Evolutionary conservation across 2,888 invertebrate genomes (phyloP).

Genomic region (Pseudeuparius sepicola): DNA sequence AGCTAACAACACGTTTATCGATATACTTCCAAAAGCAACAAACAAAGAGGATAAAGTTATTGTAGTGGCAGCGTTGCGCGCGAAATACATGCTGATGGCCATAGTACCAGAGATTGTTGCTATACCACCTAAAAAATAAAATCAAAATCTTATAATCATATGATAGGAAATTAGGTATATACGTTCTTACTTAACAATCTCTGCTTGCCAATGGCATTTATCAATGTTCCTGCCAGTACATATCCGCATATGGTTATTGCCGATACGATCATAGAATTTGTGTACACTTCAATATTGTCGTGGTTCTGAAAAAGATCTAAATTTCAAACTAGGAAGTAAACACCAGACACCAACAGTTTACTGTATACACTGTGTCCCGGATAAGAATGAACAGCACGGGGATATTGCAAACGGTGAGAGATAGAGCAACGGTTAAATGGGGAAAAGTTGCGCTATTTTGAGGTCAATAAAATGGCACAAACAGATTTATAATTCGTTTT

Average conservation of each 20-base stretch:
- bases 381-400: too few species aligned
- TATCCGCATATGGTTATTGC: slow-evolving; percentile 19
- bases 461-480: too few species aligned
- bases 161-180: background rate
- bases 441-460: too few species aligned
- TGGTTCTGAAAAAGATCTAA: slow-evolving; percentile 22
- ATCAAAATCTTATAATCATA: too few species aligned
- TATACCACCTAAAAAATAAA: slow-evolving; percentile 9
- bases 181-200: slow-evolving; percentile 20
- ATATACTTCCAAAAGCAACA: slow-evolving; percentile 45
- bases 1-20: slow-evolving; percentile 51
- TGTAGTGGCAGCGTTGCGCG: slow-evolving; percentile 39
- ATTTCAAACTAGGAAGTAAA: too few species aligned
- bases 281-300: slow-evolving; percentile 24
- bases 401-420: too few species aligned
- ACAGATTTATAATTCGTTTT: too few species aligned
- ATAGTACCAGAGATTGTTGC: slow-evolving; percentile 8
- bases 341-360: too few species aligned
- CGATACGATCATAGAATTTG: slow-evolving; percentile 25
- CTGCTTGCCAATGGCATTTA: slow-evolving; percentile 24
- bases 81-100: slow-evolving; percentile 20
- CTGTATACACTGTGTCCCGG: too few species aligned
- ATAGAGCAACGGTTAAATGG: too few species aligned
- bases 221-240: slow-evolving; percentile 20
- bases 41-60: slow-evolving; percentile 41